Conservation (phyloP, 2,113 vertebrate species). For the Petromus typicus region DNA sequence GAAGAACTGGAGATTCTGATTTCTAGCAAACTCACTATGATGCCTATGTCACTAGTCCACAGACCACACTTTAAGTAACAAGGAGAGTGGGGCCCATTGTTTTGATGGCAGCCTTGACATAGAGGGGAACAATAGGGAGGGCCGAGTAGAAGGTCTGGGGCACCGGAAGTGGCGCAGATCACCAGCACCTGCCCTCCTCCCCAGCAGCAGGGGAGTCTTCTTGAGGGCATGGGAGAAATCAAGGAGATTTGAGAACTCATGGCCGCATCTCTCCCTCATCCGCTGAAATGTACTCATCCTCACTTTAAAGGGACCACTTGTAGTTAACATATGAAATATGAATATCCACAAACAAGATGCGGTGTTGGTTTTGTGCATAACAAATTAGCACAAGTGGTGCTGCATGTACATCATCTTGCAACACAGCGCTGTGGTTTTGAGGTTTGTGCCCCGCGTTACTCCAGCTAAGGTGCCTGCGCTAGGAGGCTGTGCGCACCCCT, state of each 20-base stretch:
- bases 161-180: neutral
- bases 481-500: neutral
- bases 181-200: too few relatives aligned
- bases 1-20: neutral
- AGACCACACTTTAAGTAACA: neutral
- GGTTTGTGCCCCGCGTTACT: neutral
- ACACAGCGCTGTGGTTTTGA: neutral
- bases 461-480: neutral
- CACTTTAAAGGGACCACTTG: neutral
- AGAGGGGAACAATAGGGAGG: neutral
- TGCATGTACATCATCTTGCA: neutral
- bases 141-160: neutral
- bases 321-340: too few relatives aligned
- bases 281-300: neutral
- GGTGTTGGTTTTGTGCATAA: neutral
- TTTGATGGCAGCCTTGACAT: neutral
- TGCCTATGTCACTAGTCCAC: neutral
- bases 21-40: neutral
- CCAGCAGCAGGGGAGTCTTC: neutral
- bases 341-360: neutral
- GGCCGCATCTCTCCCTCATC: neutral
- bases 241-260: neutral
- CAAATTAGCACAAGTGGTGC: neutral
- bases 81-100: neutral
- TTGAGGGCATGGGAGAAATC: neutral